Evolutionary conservation across 2,888 invertebrate species (phyloP).

Genomic region (Tiliacea aurago): DNA sequence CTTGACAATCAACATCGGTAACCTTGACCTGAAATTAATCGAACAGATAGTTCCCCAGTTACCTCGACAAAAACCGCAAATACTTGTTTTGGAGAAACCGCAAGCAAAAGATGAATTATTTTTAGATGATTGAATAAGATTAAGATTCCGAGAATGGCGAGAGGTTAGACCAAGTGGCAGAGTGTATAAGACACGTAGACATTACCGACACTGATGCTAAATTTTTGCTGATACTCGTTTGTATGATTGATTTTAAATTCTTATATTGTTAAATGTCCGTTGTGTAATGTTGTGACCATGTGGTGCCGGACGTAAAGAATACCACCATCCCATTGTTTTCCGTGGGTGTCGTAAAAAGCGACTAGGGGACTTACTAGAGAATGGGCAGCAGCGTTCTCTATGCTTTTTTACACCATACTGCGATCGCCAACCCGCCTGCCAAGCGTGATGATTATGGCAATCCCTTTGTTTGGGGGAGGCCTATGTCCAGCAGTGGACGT

Average conservation of each 20-base stretch:
- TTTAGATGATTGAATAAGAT: neutral
- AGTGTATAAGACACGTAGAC: neutral
- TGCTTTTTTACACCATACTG: too few relatives aligned
- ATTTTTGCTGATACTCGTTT: neutral
- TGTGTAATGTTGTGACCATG: too few relatives aligned
- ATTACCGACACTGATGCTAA: neutral
- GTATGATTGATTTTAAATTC: neutral
- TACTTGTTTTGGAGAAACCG: neutral
- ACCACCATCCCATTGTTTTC: too few relatives aligned
- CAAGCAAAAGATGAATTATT: neutral
- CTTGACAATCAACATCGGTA: neutral
- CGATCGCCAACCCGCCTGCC: too few relatives aligned
- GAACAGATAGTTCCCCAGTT: neutral
- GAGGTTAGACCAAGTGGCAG: neutral
- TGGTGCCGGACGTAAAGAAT: too few relatives aligned
- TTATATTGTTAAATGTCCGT: too few relatives aligned
- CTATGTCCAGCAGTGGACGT: too few relatives aligned
- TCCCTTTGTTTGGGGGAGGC: too few relatives aligned
- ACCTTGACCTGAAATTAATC: conserved; percentile 7
- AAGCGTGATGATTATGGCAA: too few relatives aligned
- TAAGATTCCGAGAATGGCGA: neutral
- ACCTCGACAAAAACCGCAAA: conserved; percentile 8
- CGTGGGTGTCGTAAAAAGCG: too few relatives aligned
- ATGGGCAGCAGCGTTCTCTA: too few relatives aligned
- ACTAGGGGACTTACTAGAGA: too few relatives aligned